phyloP scores from a whole-genome alignment of 2,797 vertebrate genomes.

The Malacoraja senta region DNA sequence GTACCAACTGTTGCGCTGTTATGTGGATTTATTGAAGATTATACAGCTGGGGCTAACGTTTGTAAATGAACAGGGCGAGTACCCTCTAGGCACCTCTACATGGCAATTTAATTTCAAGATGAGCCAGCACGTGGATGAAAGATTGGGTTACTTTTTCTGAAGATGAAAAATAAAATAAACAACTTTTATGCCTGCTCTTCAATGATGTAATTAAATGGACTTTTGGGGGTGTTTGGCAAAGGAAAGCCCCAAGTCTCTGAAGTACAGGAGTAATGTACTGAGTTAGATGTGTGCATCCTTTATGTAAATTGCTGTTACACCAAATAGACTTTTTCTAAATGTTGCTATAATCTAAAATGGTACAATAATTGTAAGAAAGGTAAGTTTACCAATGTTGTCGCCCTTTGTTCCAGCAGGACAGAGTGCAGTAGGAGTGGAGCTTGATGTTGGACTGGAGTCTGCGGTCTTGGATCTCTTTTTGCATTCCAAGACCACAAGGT shows the following conservation, averaged over 20 bases:
- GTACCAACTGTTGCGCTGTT: conserved; percentile 91
- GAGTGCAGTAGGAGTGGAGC: conserved; percentile 56
- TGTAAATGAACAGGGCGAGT: conserved; percentile 96
- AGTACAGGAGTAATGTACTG: not conserved
- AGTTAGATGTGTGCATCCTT: not conserved
- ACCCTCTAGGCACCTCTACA: conserved; percentile 91
- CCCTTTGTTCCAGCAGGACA: conserved; percentile 67
- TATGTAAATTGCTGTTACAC: not conserved
- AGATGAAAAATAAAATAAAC: not conserved
- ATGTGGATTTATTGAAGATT: conserved; percentile 95
- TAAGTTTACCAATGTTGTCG: conserved; percentile 56
- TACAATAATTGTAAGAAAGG: not conserved
- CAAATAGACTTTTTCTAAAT: not conserved
- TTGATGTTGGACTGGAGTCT: conserved; percentile 61
- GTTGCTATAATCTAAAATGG: not conserved
- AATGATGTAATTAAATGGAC: too few species aligned
- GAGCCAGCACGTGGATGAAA: not conserved
- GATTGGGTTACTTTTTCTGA: not conserved
- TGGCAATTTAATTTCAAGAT: conserved; percentile 90
- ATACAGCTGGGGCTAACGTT: conserved; percentile 95
- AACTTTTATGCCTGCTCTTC: not conserved
- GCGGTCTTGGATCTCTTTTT: conserved; percentile 68
- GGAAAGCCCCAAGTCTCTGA: not conserved
- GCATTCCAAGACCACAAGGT: conserved; percentile 87
- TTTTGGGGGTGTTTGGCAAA: not conserved